A percentile compares a stretch with the other conserved stretches of the same genome.
These are phyloP conservation scores for Hemistola chrysoprasaria DNA, from an alignment of 2,888 invertebrate genomes.

Conservation along the genomic window DNA sequence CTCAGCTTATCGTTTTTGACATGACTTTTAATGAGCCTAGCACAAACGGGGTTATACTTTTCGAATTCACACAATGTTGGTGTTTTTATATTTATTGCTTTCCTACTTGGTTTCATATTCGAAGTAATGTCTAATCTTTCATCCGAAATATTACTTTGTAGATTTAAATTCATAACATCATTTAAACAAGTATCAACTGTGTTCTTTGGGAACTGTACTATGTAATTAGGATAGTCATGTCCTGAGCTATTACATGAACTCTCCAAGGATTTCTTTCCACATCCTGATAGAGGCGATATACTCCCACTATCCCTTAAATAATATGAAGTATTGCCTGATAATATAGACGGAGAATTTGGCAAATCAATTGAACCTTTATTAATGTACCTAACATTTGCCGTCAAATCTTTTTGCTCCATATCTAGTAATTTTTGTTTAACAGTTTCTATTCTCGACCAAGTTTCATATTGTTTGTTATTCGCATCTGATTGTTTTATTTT, in stretches of 20 bases:
- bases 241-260: conserved; percentile 31
- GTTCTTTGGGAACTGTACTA: conserved; percentile 26
- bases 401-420: too few species aligned
- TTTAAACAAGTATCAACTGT: conserved; percentile 26
- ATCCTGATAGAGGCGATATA: conserved; percentile 1
- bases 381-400: too few species aligned
- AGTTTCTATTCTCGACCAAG: neutral
- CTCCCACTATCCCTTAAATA: conserved; percentile 14
- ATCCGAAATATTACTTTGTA: neutral
- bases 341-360: conserved; percentile 10
- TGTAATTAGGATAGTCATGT: conserved; percentile 27
- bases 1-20: neutral
- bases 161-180: conserved; percentile 23
- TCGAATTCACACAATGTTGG: neutral
- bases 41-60: neutral
- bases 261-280: conserved; percentile 18
- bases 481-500: too few species aligned
- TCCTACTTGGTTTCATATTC: neutral
- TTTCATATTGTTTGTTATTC: conserved; percentile 4
- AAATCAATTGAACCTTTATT: neutral
- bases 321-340: conserved; percentile 21
- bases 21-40: neutral
- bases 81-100: neutral
- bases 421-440: too few species aligned
- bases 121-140: neutral